Base-by-base conservation (phyloP, 2,113 vertebrate genomes). In the Synodontis membranacea region DNA sequence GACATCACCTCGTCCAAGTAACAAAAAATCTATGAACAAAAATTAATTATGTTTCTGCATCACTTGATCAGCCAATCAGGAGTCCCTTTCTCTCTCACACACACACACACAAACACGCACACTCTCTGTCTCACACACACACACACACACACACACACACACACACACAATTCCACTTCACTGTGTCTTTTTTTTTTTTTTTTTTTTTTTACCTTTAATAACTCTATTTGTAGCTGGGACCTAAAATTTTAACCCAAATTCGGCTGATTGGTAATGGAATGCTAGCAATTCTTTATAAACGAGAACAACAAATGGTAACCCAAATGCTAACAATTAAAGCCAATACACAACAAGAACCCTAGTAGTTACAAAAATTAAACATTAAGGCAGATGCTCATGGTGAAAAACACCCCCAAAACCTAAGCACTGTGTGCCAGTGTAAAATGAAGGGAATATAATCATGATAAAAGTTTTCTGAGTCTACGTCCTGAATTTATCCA, bases 1-100 rank as follows among this genome's bases (percentile, higher is more conserved):
- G 50, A 8, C n/a, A 42, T 82, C 48, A 87, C 48, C 75, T 68
- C 39, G 28, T 58, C 44, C 54, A 62, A 89, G 75, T 25, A 82
- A 62, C 80, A 84, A 80, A 80, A 80, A 0, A 10, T 80, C 31
- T 56, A 23, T 1, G n/a, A 79, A 56, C 9, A 56, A 80, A 80
- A 56, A 31, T 37, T 54, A 25, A 75, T 25, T 0, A 11, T 54
- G 76, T 52, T 52, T 19, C 9, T 52, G 6, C n/a, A 76, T 48
- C 28, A 76, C 28, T 76, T 2, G 52, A 17, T 10, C 28, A 50
- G 28, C 46, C 46, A 76, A 50, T 50, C 46, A 37, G 31, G 2
- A n/a, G 28, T 6, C 48, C 34, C 25, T 14, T 46, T 14, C 42
- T 11, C n/a, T 34, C 48, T 8, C 37, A 42, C 68, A 21, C 64